Evolutionary conservation across 2,888 invertebrate species (phyloP).

Genomic region (Habrosyne pyritoides): DNA sequence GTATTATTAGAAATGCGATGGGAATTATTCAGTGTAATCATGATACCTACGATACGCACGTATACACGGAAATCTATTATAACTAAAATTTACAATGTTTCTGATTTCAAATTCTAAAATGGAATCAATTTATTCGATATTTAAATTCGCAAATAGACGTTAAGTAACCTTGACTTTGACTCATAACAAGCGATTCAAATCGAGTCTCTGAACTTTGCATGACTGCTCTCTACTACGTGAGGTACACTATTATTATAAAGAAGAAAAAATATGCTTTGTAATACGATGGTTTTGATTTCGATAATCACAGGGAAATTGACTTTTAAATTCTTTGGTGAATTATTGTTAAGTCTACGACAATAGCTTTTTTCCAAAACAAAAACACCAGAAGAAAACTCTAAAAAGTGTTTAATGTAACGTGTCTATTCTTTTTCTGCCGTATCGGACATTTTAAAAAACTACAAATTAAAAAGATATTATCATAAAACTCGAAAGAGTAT

Average conservation of each 20-base stretch:
- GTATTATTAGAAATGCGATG: neutral
- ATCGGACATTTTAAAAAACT: too few species aligned
- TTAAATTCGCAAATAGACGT: slow-evolving; percentile 1
- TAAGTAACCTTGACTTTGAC: slow-evolving; percentile 1
- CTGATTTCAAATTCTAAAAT: neutral
- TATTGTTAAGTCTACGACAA: too few species aligned
- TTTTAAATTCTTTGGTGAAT: too few species aligned
- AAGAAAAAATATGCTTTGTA: neutral
- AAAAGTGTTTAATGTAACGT: too few species aligned
- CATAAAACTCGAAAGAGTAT: too few species aligned
- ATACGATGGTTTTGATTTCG: neutral
- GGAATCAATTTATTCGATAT: neutral
- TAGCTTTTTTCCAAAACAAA: too few species aligned
- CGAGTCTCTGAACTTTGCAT: neutral
- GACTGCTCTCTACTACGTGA: neutral
- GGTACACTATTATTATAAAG: neutral
- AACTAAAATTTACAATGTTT: neutral
- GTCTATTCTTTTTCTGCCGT: too few species aligned
- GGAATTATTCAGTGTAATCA: neutral
- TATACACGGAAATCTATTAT: too few species aligned
- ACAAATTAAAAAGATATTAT: too few species aligned
- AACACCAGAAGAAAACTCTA: too few species aligned
- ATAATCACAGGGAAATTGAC: neutral
- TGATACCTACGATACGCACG: neutral
- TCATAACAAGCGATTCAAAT: neutral